Percentiles rank a stretch among this genome's conserved stretches.
These are phyloP conservation scores for Subacronicta megacephala DNA, from an alignment of 2,888 invertebrate genomes.

Conservation along the genomic window DNA sequence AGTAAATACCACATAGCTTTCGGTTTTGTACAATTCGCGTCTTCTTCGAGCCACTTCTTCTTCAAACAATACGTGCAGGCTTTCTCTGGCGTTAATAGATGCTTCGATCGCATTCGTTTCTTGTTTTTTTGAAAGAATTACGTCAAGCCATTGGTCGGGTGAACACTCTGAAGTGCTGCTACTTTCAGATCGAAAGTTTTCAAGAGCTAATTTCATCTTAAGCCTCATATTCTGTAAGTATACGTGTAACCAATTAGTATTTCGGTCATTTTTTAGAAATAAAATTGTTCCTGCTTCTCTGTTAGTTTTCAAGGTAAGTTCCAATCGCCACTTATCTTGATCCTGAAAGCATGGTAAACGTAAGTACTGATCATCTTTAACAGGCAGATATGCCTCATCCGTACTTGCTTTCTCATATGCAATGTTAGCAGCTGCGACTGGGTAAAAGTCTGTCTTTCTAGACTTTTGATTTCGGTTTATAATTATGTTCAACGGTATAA, in stretches of 20 bases:
- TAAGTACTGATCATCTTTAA: slow-evolving; percentile 76
- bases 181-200: slow-evolving; percentile 70
- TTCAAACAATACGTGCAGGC: slow-evolving; percentile 72
- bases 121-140: slow-evolving; percentile 72
- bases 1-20: not conserved
- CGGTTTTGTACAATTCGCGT: slow-evolving; percentile 20
- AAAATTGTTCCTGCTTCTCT: slow-evolving; percentile 75
- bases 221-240: slow-evolving; percentile 77
- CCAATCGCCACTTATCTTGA: slow-evolving; percentile 77
- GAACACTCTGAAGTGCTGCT: slow-evolving; percentile 75
- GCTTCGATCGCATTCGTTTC: slow-evolving; percentile 79
- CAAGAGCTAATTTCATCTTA: slow-evolving; percentile 73
- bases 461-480: slow-evolving; percentile 58
- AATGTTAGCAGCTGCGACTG: slow-evolving; percentile 74
- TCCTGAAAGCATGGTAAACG: slow-evolving; percentile 78
- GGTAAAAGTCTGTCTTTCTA: slow-evolving; percentile 62
- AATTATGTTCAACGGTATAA: slow-evolving; percentile 74
- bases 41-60: slow-evolving; percentile 49
- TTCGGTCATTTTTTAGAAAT: slow-evolving; percentile 68
- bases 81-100: slow-evolving; percentile 76
- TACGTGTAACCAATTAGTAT: slow-evolving; percentile 73
- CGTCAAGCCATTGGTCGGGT: slow-evolving; percentile 80
- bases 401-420: slow-evolving; percentile 77
- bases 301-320: slow-evolving; percentile 78
- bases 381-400: slow-evolving; percentile 76